Evolutionary conservation across 2,888 invertebrate genomes (phyloP).

Genomic region (Eilema sororculum): DNA sequence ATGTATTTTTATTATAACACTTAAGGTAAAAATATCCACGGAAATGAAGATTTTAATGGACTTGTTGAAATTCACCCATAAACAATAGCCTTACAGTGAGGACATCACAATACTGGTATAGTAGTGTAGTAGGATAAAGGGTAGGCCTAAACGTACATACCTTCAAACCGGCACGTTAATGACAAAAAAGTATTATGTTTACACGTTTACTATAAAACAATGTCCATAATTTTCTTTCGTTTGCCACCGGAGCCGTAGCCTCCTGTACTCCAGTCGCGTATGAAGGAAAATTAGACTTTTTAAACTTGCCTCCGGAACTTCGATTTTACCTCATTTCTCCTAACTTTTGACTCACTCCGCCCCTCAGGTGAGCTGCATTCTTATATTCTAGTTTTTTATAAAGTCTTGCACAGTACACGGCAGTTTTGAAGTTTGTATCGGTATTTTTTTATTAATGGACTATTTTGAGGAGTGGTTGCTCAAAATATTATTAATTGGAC

Average conservation of each 20-base stretch:
- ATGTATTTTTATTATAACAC: no score
- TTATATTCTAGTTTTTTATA: constrained; percentile 62
- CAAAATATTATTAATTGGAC: no score
- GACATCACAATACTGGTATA: no score
- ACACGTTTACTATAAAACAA: background rate
- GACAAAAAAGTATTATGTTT: background rate
- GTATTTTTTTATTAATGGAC: background rate
- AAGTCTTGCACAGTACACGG: background rate
- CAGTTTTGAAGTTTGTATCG: background rate
- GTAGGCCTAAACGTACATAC: no score
- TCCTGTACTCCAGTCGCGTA: constrained; percentile 81
- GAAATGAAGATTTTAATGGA: no score
- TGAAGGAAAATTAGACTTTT: constrained; percentile 85
- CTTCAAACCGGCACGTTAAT: no score
- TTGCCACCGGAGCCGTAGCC: constrained; percentile 53
- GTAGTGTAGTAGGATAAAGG: no score
- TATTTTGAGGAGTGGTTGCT: background rate
- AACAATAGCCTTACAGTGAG: no score
- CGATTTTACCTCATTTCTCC: constrained; percentile 81
- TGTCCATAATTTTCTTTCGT: constrained; percentile 50
- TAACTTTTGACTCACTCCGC: constrained; percentile 64
- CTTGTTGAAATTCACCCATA: no score
- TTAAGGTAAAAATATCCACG: no score
- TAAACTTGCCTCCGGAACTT: constrained; percentile 80
- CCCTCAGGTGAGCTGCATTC: constrained; percentile 71